These are phyloP conservation scores for Spodoptera frugiperda DNA, from an alignment of 1,140 invertebrate species.

Conservation along the genomic window DNA sequence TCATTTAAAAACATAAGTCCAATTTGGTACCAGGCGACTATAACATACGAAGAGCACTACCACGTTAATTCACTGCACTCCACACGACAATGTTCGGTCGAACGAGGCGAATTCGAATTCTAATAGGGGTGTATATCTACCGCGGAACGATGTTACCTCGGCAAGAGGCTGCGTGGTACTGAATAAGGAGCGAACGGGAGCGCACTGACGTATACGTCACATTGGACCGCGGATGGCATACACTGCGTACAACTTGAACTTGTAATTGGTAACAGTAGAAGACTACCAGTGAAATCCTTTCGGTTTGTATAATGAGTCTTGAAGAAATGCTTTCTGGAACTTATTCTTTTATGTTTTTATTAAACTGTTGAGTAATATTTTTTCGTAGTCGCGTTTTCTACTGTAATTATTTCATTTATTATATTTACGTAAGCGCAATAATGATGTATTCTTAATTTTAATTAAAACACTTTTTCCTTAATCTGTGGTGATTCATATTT, in stretches of 20 bases:
- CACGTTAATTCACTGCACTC: conserved; percentile 74
- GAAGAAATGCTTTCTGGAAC: background rate
- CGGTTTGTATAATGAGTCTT: conserved; percentile 28
- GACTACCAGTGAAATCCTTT: conserved; percentile 18
- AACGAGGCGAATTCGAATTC: conserved; percentile 37
- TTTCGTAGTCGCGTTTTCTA: background rate
- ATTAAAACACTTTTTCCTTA: too few relatives aligned
- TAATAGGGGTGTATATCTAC: conserved; percentile 41
- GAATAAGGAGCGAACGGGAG: conserved; percentile 68
- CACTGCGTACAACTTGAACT: conserved; percentile 56
- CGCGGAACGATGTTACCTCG: conserved; percentile 60
- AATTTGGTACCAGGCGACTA: conserved; percentile 39
- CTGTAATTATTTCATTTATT: background rate
- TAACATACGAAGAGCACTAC: conserved; percentile 53
- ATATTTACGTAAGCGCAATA: too few relatives aligned
- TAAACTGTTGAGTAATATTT: background rate
- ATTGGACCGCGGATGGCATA: conserved; percentile 50
- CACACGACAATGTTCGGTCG: conserved; percentile 57
- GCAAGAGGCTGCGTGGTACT: conserved; percentile 78
- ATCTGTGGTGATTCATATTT: too few relatives aligned
- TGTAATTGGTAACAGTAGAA: conserved; percentile 40
- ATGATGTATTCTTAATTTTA: too few relatives aligned
- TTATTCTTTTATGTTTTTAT: background rate
- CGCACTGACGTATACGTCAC: conserved; percentile 61
- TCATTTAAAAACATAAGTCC: conserved; percentile 52